Percentiles rank a stretch among this genome's conserved stretches.
phyloP scores from a whole-genome alignment of 2,888 invertebrate species.

The Hoplodrina blanda region DNA sequence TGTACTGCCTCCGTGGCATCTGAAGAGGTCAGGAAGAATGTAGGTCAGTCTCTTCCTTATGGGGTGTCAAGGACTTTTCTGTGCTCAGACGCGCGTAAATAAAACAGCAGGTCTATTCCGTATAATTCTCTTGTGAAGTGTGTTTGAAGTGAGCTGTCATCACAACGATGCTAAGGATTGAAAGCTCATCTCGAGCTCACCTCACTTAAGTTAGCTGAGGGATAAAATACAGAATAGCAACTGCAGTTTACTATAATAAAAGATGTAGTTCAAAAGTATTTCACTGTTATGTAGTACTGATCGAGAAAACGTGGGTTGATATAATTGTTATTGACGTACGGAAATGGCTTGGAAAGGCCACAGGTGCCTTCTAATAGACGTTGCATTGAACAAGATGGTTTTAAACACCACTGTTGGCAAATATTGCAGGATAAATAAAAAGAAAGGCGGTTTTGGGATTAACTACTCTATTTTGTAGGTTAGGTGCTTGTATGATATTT shows the following conservation, averaged over 20 bases:
- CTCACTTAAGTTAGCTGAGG: no score
- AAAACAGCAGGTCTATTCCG: conserved; percentile 6
- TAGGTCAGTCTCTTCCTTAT: conserved; percentile 58
- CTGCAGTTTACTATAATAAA: background rate
- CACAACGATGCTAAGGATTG: background rate
- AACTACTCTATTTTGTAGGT: background rate
- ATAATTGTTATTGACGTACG: conserved; percentile 32
- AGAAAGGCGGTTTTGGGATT: background rate
- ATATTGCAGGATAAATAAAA: background rate
- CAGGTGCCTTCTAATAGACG: conserved; percentile 16
- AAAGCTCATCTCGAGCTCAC: background rate
- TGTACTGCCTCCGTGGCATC: conserved; percentile 14
- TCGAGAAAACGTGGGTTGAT: conserved; percentile 27
- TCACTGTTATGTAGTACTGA: conserved; percentile 1
- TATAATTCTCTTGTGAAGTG: background rate
- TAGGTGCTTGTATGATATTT: no score
- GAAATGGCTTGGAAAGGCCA: conserved; percentile 35
- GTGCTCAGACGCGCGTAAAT: conserved; percentile 32
- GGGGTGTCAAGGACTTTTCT: conserved; percentile 51
- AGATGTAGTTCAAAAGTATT: background rate
- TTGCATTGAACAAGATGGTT: conserved; percentile 11
- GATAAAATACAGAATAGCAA: background rate
- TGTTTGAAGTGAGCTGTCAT: background rate
- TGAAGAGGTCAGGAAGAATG: conserved; percentile 49
- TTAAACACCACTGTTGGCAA: conserved; percentile 26